phyloP scores from a whole-genome alignment of 2,113 vertebrate species.

The Hydrochoerus hydrochaeris region DNA sequence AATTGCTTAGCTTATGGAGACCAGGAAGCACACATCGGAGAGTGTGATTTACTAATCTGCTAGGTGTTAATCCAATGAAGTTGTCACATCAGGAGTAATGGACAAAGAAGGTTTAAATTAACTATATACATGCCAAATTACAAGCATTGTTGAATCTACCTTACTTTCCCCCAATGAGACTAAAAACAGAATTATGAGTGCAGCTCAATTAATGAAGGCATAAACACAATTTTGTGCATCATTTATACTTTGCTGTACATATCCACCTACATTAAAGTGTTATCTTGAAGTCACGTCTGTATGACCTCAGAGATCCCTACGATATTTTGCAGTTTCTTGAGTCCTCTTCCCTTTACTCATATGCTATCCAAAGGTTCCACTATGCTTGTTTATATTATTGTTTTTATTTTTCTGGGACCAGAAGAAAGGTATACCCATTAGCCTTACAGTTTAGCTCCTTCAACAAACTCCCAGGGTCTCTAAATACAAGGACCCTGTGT shows the following conservation, averaged over 20 bases:
- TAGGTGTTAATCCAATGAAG: neutral
- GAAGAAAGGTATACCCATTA: neutral
- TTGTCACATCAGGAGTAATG: neutral
- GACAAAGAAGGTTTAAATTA: neutral
- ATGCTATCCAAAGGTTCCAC: neutral
- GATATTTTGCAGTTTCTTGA: neutral
- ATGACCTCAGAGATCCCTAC: neutral
- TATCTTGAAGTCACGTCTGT: neutral
- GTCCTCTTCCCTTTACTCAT: neutral
- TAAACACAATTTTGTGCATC: neutral
- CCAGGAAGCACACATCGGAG: neutral
- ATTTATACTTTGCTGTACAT: neutral
- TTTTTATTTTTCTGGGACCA: slow-evolving; percentile 13
- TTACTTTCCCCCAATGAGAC: neutral
- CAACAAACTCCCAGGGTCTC: neutral
- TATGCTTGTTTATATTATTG: neutral
- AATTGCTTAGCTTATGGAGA: neutral
- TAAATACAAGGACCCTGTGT: neutral
- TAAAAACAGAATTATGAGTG: neutral
- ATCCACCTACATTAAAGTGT: neutral
- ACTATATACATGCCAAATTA: neutral
- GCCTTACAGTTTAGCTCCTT: neutral
- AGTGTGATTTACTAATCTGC: neutral
- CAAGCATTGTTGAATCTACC: neutral
- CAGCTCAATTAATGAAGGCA: neutral